Percentiles rank a stretch among this genome's conserved stretches.
Evolutionary conservation across 2,888 invertebrate species (phyloP).

Genomic region (Phalera bucephala): DNA sequence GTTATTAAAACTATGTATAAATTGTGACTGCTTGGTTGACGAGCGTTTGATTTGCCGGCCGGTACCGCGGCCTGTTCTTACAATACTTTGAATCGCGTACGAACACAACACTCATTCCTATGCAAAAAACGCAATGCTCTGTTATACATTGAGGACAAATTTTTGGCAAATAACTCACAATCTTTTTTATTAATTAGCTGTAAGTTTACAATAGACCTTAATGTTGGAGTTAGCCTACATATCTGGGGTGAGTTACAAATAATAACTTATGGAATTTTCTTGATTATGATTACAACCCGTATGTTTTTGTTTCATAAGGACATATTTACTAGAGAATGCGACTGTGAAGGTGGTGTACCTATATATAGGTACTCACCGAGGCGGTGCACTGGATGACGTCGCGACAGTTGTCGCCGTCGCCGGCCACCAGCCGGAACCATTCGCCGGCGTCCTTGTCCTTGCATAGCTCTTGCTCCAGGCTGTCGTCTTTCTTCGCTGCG

Average conservation of each 20-base stretch:
- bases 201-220: too few species aligned
- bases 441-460: constrained; percentile 97
- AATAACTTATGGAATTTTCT: too few species aligned
- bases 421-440: constrained; percentile 95
- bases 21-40: too few species aligned
- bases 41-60: constrained; percentile 13
- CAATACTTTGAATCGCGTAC: constrained; percentile 33
- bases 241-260: too few species aligned
- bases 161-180: too few species aligned
- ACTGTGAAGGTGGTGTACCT: constrained; percentile 27
- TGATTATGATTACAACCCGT: too few species aligned
- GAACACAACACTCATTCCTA: constrained; percentile 15
- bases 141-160: too few species aligned
- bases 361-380: constrained; percentile 85
- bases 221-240: too few species aligned
- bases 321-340: constrained; percentile 28
- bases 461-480: constrained; percentile 94
- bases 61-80: constrained; percentile 24
- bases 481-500: constrained; percentile 90
- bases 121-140: constrained; percentile 29
- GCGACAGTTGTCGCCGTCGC: constrained; percentile 95
- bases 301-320: not conserved
- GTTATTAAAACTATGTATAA: too few species aligned
- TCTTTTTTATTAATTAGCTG: too few species aligned
- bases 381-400: constrained; percentile 98